Conservation (phyloP, 2,797 vertebrate species). For the Percopsis omiscomaycus region DNA sequence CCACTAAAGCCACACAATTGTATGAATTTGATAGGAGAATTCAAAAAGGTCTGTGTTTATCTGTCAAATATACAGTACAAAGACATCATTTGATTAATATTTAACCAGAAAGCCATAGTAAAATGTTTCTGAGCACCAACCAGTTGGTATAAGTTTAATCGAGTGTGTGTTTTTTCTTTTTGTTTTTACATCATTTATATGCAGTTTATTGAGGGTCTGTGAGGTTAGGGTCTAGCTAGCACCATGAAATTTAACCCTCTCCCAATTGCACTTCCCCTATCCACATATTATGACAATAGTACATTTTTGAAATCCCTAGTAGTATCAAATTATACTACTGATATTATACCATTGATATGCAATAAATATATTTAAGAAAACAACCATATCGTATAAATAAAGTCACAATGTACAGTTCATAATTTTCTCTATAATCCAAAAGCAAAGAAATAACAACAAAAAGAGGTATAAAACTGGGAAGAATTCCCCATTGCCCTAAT, state of each 20-base stretch:
- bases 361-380: constrained; percentile 82
- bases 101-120: constrained; percentile 62
- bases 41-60: constrained; percentile 60
- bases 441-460: constrained; percentile 58
- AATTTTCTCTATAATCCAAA: constrained; percentile 64
- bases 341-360: constrained; percentile 74
- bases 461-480: constrained; percentile 75
- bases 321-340: constrained; percentile 61
- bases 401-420: constrained; percentile 77
- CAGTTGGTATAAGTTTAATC: constrained; percentile 66
- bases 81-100: constrained; percentile 76
- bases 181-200: constrained; percentile 62
- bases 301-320: constrained; percentile 76
- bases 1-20: constrained; percentile 72
- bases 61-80: constrained; percentile 78
- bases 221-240: constrained; percentile 75
- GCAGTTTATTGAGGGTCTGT: constrained; percentile 57
- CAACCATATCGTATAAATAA: constrained; percentile 82
- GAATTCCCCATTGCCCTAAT: constrained; percentile 63
- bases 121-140: constrained; percentile 80
- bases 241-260: constrained; percentile 75
- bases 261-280: constrained; percentile 71
- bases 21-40: constrained; percentile 64
- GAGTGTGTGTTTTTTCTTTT: constrained; percentile 56
- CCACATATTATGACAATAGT: constrained; percentile 64